phyloP scores from a whole-genome alignment of 1,140 invertebrate genomes.

The Microplitis mediator region DNA sequence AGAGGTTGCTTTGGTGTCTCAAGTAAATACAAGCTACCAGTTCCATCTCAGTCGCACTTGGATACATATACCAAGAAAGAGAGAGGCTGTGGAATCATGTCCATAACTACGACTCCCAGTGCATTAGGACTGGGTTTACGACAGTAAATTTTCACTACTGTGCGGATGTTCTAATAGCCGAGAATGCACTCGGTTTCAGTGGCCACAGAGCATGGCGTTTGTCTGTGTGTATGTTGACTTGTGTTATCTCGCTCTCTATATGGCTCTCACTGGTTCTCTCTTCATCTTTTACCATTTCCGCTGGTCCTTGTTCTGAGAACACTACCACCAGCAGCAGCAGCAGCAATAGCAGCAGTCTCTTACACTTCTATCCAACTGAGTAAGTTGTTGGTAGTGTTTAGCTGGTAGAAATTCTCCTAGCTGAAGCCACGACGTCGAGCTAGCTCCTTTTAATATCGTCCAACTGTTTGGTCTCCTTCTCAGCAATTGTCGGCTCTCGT shows the following conservation, averaged over 20 bases:
- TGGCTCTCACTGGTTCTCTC: conserved; percentile 12
- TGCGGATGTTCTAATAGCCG: conserved; percentile 60
- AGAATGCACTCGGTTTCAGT: conserved; percentile 62
- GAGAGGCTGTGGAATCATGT: no score
- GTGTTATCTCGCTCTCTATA: conserved; percentile 15
- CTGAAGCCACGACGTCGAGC: conserved; percentile 29
- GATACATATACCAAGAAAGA: background rate
- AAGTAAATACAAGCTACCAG: background rate
- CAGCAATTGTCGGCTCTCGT: background rate
- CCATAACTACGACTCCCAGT: conserved; percentile 37
- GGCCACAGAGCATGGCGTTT: conserved; percentile 43
- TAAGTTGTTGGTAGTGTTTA: conserved; percentile 56
- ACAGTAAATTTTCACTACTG: conserved; percentile 64
- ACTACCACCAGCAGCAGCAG: background rate
- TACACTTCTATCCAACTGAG: conserved; percentile 32
- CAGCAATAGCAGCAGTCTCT: background rate
- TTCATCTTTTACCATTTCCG: conserved; percentile 16
- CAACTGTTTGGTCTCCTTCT: conserved; percentile 32
- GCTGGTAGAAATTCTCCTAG: conserved; percentile 38
- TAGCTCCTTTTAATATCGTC: conserved; percentile 49
- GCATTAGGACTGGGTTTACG: conserved; percentile 62
- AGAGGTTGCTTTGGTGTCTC: conserved; percentile 1
- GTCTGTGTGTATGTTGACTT: background rate
- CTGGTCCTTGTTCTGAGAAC: conserved; percentile 1
- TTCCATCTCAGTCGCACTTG: background rate